A percentile compares a stretch with the other conserved stretches of the same genome.
phyloP scores from a whole-genome alignment of 2,888 invertebrate species.

The Rhodophaea formosa region DNA sequence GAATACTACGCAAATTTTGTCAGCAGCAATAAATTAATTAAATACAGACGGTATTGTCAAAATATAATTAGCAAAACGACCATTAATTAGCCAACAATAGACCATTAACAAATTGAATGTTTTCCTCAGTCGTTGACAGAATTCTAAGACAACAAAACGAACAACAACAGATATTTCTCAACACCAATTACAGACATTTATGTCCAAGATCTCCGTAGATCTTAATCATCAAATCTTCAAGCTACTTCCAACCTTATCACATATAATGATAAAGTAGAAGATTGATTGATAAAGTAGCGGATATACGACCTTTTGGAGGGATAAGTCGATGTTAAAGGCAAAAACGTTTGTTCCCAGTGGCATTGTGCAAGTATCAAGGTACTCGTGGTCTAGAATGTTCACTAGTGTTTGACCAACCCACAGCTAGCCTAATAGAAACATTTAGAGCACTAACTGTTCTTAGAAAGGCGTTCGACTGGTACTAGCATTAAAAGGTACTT shows the following conservation, averaged over 20 bases:
- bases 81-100: slow-evolving; percentile 1
- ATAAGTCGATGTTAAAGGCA: slow-evolving; percentile 22
- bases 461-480: not conserved
- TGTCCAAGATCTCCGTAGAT: slow-evolving; percentile 15
- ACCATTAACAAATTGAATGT: slow-evolving; percentile 3
- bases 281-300: not conserved
- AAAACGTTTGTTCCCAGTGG: slow-evolving; percentile 33
- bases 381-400: slow-evolving; percentile 6
- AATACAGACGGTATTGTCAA: not conserved
- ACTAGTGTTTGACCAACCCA: slow-evolving; percentile 1
- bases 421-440: not conserved
- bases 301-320: slow-evolving; percentile 16
- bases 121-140: slow-evolving; percentile 21
- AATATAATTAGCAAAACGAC: slow-evolving; percentile 2
- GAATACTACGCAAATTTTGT: too few relatives aligned
- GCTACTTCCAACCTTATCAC: not conserved
- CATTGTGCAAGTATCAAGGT: slow-evolving; percentile 44
- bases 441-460: slow-evolving; percentile 8
- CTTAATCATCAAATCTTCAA: not conserved
- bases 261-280: slow-evolving; percentile 4
- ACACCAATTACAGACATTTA: slow-evolving; percentile 25
- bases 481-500: not conserved
- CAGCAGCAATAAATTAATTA: too few relatives aligned
- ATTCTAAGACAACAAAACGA: slow-evolving; percentile 19
- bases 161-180: slow-evolving; percentile 24